A percentile compares a stretch with the other conserved stretches of the same genome.
Conservation (phyloP, 2,888 invertebrate genomes). For the Eugnorisma glareosa region DNA sequence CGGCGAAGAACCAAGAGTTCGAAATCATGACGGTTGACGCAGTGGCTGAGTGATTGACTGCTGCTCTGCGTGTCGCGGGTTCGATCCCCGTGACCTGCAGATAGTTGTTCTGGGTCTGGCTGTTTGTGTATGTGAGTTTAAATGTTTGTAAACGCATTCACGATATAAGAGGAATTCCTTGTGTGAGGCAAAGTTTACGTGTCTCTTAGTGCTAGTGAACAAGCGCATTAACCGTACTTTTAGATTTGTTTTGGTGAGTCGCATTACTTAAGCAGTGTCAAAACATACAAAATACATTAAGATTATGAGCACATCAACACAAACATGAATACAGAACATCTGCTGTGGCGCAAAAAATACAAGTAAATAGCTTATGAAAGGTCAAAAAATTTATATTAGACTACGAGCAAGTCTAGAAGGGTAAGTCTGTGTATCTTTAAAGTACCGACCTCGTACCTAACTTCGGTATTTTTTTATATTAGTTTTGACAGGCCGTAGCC, state of each 20-base stretch:
- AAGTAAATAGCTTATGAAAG: background rate
- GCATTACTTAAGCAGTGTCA: background rate
- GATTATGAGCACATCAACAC: no score
- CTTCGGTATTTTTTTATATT: background rate
- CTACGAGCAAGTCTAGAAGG: constrained; percentile 1
- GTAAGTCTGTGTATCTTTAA: constrained; percentile 1
- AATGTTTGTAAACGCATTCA: background rate
- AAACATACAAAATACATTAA: background rate
- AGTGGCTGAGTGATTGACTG: no score
- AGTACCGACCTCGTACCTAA: background rate
- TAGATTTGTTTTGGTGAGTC: background rate
- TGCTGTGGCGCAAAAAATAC: background rate
- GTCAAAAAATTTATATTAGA: background rate
- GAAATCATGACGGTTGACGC: background rate
- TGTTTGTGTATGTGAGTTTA: background rate
- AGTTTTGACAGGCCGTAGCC: background rate
- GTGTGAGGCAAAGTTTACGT: background rate
- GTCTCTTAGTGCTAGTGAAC: background rate
- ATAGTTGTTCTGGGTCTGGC: background rate
- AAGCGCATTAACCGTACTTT: no score
- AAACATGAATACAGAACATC: background rate
- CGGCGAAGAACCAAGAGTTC: background rate
- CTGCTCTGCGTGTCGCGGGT: no score
- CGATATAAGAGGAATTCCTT: background rate
- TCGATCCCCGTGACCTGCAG: background rate